Conservation (phyloP, 1,140 invertebrate species). For the Rhagoletis zephyria region DNA sequence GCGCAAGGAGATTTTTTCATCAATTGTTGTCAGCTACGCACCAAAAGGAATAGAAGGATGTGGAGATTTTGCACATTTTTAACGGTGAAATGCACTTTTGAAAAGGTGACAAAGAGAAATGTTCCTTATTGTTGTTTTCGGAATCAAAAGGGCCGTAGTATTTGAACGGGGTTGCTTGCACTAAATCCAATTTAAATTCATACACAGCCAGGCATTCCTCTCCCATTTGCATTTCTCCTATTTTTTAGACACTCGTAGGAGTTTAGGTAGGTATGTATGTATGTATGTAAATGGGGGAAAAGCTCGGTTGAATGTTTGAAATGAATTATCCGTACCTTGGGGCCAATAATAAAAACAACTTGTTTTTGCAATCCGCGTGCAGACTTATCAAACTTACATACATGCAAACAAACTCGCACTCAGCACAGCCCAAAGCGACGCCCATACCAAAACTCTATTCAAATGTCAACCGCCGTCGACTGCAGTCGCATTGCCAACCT, state of each 20-base stretch:
- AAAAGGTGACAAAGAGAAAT: background rate
- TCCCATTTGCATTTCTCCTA: background rate
- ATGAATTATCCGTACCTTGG: conserved; percentile 52
- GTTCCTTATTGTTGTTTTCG: background rate
- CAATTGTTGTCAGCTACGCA: background rate
- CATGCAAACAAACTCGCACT: background rate
- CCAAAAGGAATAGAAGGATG: background rate
- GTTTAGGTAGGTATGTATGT: background rate
- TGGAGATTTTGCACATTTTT: background rate
- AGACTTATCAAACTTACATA: background rate
- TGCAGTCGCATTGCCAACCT: background rate
- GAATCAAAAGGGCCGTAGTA: no score
- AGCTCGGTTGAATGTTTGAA: background rate
- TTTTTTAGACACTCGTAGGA: background rate
- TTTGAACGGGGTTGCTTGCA: background rate
- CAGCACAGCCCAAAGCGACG: background rate
- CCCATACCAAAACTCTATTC: background rate
- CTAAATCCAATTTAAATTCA: background rate
- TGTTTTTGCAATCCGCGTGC: conserved; percentile 10
- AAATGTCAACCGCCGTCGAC: conserved; percentile 30
- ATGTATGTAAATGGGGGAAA: background rate
- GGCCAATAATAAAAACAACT: conserved; percentile 53
- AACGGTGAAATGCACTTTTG: background rate
- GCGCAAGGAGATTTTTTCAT: background rate
- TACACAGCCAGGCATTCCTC: background rate